Conservation (phyloP, 2,797 vertebrate genomes). For the Leptatherina wallacei region DNA sequence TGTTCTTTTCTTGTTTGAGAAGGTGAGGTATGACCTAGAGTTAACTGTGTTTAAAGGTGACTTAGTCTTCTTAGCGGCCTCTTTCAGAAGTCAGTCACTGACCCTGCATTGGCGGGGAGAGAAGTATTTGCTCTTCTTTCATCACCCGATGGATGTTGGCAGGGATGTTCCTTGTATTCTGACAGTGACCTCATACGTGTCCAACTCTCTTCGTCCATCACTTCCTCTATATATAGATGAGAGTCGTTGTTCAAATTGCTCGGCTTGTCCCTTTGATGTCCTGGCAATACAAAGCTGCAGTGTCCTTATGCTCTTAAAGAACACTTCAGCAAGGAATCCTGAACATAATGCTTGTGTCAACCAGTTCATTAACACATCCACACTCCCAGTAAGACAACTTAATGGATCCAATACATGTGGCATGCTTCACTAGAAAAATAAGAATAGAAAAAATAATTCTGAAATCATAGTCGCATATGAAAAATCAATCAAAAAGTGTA, state of each 20-base stretch:
- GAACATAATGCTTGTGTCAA: constrained; percentile 79
- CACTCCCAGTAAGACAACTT: constrained; percentile 43
- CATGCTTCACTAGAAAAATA: constrained; percentile 18
- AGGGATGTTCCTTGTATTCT: constrained; percentile 65
- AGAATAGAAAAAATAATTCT: neutral
- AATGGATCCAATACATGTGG: constrained; percentile 48
- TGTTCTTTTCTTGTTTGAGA: constrained; percentile 53
- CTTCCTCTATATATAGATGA: constrained; percentile 81
- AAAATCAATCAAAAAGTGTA: neutral
- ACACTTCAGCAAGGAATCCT: constrained; percentile 80
- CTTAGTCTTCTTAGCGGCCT: constrained; percentile 52
- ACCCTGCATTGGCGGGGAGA: constrained; percentile 57
- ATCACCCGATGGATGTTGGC: constrained; percentile 73
- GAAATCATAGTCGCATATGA: neutral
- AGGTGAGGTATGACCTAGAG: constrained; percentile 32
- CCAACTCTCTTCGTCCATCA: constrained; percentile 76
- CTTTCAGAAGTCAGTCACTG: constrained; percentile 60
- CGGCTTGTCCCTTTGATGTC: constrained; percentile 78
- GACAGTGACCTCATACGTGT: constrained; percentile 79
- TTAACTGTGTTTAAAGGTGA: constrained; percentile 58
- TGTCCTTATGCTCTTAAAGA: constrained; percentile 79
- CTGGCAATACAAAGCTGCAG: constrained; percentile 79
- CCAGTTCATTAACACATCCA: constrained; percentile 80
- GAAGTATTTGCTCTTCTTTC: constrained; percentile 78
- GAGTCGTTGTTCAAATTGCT: constrained; percentile 80